Percentiles rank a stretch among this genome's conserved stretches.
Conservation (phyloP, 2,113 vertebrate genomes). For the Cisticola juncidis region DNA sequence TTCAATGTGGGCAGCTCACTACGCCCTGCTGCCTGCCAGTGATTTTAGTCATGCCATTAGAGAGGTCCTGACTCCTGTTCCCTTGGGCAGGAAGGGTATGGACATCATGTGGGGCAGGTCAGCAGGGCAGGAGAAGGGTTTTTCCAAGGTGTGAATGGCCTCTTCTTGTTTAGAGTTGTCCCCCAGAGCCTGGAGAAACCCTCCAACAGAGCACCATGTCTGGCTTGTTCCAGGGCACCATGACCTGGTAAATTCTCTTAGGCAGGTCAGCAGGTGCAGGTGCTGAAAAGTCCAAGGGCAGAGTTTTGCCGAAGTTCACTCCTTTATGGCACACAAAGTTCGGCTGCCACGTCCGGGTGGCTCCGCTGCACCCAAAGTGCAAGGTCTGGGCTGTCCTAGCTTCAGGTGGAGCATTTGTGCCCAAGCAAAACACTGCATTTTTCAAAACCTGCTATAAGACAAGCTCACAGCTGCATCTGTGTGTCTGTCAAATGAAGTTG, state of each 20-base stretch:
- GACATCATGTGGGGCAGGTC: rapidly evolving
- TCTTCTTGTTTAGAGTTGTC: rapidly evolving
- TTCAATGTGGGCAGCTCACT: rapidly evolving
- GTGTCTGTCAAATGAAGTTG: rapidly evolving
- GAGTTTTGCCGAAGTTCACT: constrained; percentile 7
- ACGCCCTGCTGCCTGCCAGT: neutral
- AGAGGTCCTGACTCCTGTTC: neutral
- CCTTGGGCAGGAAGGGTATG: neutral
- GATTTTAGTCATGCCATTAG: rapidly evolving
- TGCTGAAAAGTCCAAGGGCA: neutral
- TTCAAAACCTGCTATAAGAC: neutral
- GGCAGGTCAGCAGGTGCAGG: neutral
- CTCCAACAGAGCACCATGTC: rapidly evolving
- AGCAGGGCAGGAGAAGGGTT: neutral
- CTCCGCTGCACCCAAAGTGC: neutral
- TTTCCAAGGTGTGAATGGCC: neutral
- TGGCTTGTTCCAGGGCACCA: rapidly evolving
- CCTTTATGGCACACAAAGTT: constrained; percentile 13
- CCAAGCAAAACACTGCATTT: neutral
- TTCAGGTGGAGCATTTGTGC: neutral
- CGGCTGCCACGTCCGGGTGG: rapidly evolving
- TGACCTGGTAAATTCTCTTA: neutral
- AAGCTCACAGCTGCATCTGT: neutral
- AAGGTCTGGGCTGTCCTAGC: neutral
- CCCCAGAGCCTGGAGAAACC: neutral